Base-by-base conservation (phyloP, 1,140 invertebrate species). In the Antheraea mylitta region DNA sequence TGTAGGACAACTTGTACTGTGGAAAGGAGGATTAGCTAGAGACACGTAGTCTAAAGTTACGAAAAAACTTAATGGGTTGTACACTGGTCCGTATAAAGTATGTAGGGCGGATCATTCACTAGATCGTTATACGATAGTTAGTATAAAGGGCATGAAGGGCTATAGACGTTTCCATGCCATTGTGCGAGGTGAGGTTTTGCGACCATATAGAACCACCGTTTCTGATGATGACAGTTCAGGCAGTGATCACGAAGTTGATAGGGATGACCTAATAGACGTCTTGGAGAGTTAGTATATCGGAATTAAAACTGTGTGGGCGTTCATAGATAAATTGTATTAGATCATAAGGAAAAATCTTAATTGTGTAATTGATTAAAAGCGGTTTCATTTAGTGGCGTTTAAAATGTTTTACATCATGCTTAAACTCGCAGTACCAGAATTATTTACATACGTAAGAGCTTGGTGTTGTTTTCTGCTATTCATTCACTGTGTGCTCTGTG, bases 121-220 rank as follows among this genome's bases (percentile, higher is more conserved):
- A 36, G 68, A 70, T 68, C 61, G 67, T 11, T 76, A 76, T 42
- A 71, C 67, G 19, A 77, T 77, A 45, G 16, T 7, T 48, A 77
- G 71, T 65, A 66, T 77, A 5, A 72, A 77, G 58, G 76, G 70
- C 3, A 75, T 75, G 58, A 77, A 73, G 48, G 71, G 76, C 3
- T 72, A 77, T 53, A 63, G 53, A 60, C 67, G 68, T 19, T 73
- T 74, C 64, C 63, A n/a, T 64, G 73, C 72, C 11, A 62, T 72
- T 18, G 67, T 73, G 13, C 65, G 45, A 6, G 69, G 48, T 10
- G 69, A 72, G 16, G 65, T 45, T 7, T 19, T 76, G 13, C 18
- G 69, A 60, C 70, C 64, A 18, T 70, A 73, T 19, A 63, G 70
- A 70, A 13, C 22, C n/a, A 11, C 64, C 7, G 38, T 36, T 38